A percentile compares a stretch with the other conserved stretches of the same genome.
Evolutionary conservation across 2,113 vertebrate genomes (phyloP).

Genomic region (Hucho hucho): DNA sequence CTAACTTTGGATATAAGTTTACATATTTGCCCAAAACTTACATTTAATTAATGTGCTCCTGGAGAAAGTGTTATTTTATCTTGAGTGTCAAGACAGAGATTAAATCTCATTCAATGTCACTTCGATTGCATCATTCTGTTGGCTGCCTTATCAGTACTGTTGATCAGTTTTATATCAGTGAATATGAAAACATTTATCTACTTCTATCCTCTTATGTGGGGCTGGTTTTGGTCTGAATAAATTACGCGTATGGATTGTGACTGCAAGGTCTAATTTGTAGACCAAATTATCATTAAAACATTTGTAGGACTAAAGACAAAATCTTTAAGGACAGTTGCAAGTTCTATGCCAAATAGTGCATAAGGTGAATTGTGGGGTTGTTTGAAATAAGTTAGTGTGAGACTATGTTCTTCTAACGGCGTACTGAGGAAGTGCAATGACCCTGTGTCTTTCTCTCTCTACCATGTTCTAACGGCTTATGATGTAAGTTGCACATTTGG

Average conservation of each 20-base stretch:
- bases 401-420: slow-evolving; percentile 28
- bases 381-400: slow-evolving; percentile 16
- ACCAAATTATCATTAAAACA: slow-evolving; percentile 19
- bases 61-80: slow-evolving; percentile 21
- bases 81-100: not conserved
- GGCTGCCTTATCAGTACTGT: slow-evolving; percentile 69
- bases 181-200: slow-evolving; percentile 22
- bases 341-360: slow-evolving; percentile 22
- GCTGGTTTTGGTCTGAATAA: slow-evolving; percentile 33
- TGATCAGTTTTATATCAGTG: slow-evolving; percentile 32
- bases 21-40: slow-evolving; percentile 27
- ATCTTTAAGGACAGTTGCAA: slow-evolving; percentile 29
- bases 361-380: slow-evolving; percentile 31
- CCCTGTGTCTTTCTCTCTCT: too few relatives aligned
- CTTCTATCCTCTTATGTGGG: not conserved
- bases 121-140: slow-evolving; percentile 40
- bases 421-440: not conserved
- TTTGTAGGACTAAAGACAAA: slow-evolving; percentile 27
- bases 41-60: not conserved
- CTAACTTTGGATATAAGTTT: slow-evolving; percentile 25
- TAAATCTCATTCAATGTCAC: slow-evolving; percentile 34
- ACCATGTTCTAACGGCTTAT: slow-evolving; percentile 32
- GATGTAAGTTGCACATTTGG: slow-evolving; percentile 20
- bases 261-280: not conserved
- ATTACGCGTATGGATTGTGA: not conserved